These are phyloP conservation scores for Galaxea fascicularis DNA, from an alignment of 92 coral and sea anemone genomes.

Conservation along the genomic window DNA sequence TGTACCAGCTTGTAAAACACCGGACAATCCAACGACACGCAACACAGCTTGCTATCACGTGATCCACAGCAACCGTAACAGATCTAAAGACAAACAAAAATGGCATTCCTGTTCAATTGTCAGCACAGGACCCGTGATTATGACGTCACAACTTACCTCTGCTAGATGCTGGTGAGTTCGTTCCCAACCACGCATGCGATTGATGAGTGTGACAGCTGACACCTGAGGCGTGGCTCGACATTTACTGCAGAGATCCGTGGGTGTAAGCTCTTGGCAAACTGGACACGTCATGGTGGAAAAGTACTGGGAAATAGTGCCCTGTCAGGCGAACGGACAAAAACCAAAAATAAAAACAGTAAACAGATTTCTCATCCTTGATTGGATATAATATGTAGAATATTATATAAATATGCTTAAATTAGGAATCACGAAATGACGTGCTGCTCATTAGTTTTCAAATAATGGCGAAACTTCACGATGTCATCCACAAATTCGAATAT, in stretches of 20 bases:
- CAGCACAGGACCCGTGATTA: neutral
- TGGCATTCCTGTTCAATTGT: neutral
- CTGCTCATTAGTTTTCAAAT: too few species aligned
- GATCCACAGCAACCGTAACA: slow-evolving; percentile 95
- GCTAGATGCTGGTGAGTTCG: slow-evolving; percentile 80
- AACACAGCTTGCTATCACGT: slow-evolving; percentile 81
- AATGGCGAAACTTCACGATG: too few species aligned
- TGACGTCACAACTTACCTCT: slow-evolving; percentile 66
- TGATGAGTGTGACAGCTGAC: slow-evolving; percentile 75
- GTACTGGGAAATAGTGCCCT: slow-evolving; percentile 97
- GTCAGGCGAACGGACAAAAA: neutral
- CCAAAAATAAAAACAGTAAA: too few species aligned
- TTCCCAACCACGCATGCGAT: slow-evolving; percentile 82
- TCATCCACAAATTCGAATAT: too few species aligned
- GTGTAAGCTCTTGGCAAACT: slow-evolving; percentile 88
- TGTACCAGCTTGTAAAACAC: slow-evolving; percentile 90
- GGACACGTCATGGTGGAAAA: slow-evolving; percentile 93
- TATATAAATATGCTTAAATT: too few species aligned
- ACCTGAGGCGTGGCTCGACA: slow-evolving; percentile 79
- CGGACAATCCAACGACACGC: slow-evolving; percentile 96
- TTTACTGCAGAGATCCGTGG: slow-evolving; percentile 70
- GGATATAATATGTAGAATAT: too few species aligned
- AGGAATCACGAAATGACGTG: too few species aligned
- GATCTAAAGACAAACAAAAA: slow-evolving; percentile 56
- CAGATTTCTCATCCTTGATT: neutral